These are phyloP conservation scores for Eupithecia subumbrata DNA, from an alignment of 2,888 invertebrate genomes.

Conservation along the genomic window DNA sequence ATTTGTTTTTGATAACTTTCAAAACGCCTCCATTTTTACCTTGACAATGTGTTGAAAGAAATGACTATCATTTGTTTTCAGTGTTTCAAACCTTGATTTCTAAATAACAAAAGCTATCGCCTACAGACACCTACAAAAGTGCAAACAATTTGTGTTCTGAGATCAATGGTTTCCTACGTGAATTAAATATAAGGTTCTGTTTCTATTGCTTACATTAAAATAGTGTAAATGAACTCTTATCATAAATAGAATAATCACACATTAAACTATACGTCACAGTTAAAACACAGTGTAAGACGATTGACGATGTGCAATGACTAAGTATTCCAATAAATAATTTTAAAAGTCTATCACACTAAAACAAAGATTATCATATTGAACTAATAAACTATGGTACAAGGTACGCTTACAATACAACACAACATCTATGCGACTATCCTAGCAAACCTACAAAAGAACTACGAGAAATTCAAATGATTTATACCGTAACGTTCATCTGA, in stretches of 20 bases:
- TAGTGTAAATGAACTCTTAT: neutral
- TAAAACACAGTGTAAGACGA: constrained; percentile 2
- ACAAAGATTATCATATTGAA: neutral
- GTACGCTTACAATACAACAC: neutral
- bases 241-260: neutral
- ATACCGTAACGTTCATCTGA: neutral
- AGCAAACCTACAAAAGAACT: neutral
- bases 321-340: neutral
- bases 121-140: constrained; percentile 11
- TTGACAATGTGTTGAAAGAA: neutral
- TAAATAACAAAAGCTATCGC: constrained; percentile 14
- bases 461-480: neutral
- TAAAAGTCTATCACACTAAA: neutral
- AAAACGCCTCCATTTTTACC: neutral
- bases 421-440: neutral
- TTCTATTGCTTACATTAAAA: neutral
- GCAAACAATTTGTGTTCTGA: neutral
- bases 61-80: constrained; percentile 2
- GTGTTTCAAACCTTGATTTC: neutral
- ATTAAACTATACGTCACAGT: neutral
- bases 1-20: neutral
- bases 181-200: neutral
- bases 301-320: neutral
- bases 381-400: neutral
- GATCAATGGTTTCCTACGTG: neutral